A percentile compares a stretch with the other conserved stretches of the same genome.
phyloP scores from a whole-genome alignment of 2,888 invertebrate genomes.

The Papilio protenor region DNA sequence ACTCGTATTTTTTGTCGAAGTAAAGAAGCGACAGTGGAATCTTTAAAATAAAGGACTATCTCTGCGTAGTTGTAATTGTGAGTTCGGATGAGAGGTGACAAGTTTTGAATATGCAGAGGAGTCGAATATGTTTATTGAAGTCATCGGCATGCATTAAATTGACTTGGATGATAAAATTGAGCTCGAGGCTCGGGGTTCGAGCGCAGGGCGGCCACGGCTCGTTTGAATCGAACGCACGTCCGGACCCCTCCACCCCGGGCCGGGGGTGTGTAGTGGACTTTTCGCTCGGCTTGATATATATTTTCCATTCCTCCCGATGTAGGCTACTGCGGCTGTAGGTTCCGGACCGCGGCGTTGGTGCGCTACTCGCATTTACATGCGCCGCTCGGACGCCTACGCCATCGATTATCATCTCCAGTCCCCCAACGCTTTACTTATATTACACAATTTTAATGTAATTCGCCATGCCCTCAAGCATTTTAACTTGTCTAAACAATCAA shows the following conservation, averaged over 20 bases:
- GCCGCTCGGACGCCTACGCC: slow-evolving; percentile 62
- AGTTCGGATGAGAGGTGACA: background rate
- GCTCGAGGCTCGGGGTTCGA: slow-evolving; percentile 48
- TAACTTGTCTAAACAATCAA: no score
- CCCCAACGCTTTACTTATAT: slow-evolving; percentile 46
- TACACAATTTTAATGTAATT: slow-evolving; percentile 63
- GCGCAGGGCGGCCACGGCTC: slow-evolving; percentile 70
- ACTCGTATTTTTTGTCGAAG: slow-evolving; percentile 12
- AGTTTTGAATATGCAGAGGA: background rate
- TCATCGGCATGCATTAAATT: slow-evolving; percentile 52
- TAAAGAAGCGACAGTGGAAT: slow-evolving; percentile 13
- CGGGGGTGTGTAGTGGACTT: slow-evolving; percentile 81
- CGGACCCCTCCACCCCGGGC: slow-evolving; percentile 70
- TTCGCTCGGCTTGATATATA: slow-evolving; percentile 83
- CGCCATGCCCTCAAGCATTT: background rate
- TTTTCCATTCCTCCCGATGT: slow-evolving; percentile 81
- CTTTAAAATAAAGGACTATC: background rate
- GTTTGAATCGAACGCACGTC: slow-evolving; percentile 84
- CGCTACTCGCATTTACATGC: slow-evolving; percentile 75
- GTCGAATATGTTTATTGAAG: slow-evolving; percentile 31
- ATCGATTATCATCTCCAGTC: slow-evolving; percentile 49
- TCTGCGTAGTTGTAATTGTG: background rate
- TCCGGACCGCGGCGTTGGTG: slow-evolving; percentile 60
- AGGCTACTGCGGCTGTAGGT: slow-evolving; percentile 75
- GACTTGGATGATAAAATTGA: slow-evolving; percentile 60